Base-by-base conservation (phyloP, 2,888 invertebrate genomes). In the Papilio gigon region DNA sequence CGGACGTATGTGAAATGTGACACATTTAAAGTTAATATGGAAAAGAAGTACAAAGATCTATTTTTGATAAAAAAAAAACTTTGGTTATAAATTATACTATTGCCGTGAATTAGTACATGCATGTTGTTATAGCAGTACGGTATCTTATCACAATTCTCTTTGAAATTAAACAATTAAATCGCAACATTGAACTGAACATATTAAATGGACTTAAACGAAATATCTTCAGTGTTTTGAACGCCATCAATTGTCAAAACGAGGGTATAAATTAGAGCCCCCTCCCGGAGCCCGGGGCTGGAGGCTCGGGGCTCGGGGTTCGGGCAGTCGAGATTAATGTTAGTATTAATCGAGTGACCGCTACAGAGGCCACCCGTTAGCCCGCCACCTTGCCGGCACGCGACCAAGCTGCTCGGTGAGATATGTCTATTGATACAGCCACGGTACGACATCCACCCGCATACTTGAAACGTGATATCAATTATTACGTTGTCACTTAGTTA, bases 271-370 rank as follows among this genome's bases (percentile, higher is more conserved):
- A 86, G 79, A 80, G 80, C 79, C 81, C 85, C 85, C 84, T 78
- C 78, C 47, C 78, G 74, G 72, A 74, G 74, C 78, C 75, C 73
- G 76, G 80, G 84, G 53, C 50, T 27, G 9, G 42, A 5, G 50
- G 50, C 50, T 27, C 20, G 42, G 9, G 50, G 50, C 27, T 53
- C 53, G 53, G 53, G 53, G 53, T 17, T 56, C 53, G 53, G 53
- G 80, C 80, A 78, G 80, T 77, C 76, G 84, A 89, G 90, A 92
- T 91, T 91, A 90, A 91, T 91, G 90, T 81, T 82, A 80, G 88
- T 85, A 91, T 90, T 91, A 92, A 91, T 90, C 91, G 90, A 89
- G 86, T 91, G 90, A 90, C 89, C 90, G 80, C 84, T 78, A 77
- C 86, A 80, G 79, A 75, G 71, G 67, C 62, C 63, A 59, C 69